Evolutionary conservation across 2,797 vertebrate genomes (phyloP), one percentile per base, ranked within the genome.

Genomic region (Vespertilio murinus): DNA sequence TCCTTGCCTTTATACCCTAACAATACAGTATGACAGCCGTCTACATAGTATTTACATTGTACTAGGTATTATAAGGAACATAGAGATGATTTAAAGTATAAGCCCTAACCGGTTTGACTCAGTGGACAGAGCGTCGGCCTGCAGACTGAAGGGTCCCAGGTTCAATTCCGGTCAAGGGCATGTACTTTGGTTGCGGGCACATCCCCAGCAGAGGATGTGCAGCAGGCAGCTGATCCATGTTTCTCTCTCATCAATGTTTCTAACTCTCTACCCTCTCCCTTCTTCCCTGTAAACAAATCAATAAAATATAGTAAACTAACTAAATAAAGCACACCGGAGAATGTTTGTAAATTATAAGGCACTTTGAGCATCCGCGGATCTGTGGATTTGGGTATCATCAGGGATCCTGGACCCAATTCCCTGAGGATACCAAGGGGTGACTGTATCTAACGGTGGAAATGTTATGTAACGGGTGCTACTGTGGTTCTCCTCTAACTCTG

Each of bases 391-490:
- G 38, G 38, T 45, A 42, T 45, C 28, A 17, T n/a, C 38, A 22
- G 56, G 12, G 7, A 28, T 61, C 56, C 28, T 42, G 38, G 56
- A 14, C 56, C 59, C 38, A 47, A 45, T 64, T 64, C 12, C 59
- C 79, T 3, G 1, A 2, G 3, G 59, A 81, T 33, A 33, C 13
- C 30, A 6, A 23, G 22, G 61, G 59, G 33, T 0, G 13, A 25
- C 42, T 82, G 40, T 65, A 4, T 35, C 20, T 35, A 1, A 0
- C 6, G 49, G 61, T 11, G 42, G 59, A 47, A 74, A 75, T 28
- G 4, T 11, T 33, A 52, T 6, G 0, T 17, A 6, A 59, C 1
- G 0, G 42, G 23, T 4, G 4, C 61, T 14, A 1, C 14, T 0
- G 20, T 28, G 70, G 71, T 6, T 74, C 56, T 61, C 35, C 79